A percentile compares a stretch with the other conserved stretches of the same genome.
These are phyloP conservation scores for Linnaemya tessellans DNA, from an alignment of 2,888 invertebrate species.

Conservation along the genomic window DNA sequence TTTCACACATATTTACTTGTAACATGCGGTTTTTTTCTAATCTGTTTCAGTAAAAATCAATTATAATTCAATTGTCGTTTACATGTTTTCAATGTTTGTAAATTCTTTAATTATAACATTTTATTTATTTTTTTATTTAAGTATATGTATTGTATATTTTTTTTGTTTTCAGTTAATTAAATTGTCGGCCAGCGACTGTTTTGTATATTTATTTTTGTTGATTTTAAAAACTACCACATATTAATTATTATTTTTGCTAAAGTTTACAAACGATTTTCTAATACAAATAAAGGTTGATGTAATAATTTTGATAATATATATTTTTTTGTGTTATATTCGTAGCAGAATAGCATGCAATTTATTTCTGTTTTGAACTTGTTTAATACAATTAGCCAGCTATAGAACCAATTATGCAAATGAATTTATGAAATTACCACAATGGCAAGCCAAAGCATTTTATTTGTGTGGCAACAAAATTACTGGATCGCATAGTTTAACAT, in stretches of 20 bases:
- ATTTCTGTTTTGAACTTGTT: neutral
- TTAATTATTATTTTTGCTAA: neutral
- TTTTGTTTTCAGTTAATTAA: constrained; percentile 13
- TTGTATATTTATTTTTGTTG: constrained; percentile 30
- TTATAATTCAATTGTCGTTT: constrained; percentile 28
- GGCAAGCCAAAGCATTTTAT: neutral
- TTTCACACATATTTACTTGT: neutral
- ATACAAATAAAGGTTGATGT: constrained; percentile 45
- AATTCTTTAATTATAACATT: neutral
- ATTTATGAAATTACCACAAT: neutral
- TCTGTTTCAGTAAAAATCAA: neutral
- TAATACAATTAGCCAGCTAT: constrained; percentile 4
- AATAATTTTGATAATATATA: constrained; percentile 27
- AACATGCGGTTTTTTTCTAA: neutral
- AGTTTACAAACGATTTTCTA: constrained; percentile 43
- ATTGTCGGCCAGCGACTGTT: constrained; percentile 66
- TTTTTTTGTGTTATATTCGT: constrained; percentile 17
- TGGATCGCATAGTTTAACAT: neutral
- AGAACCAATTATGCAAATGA: constrained; percentile 1
- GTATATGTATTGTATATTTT: neutral
- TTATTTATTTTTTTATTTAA: neutral
- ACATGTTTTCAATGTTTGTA: neutral
- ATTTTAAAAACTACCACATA: constrained; percentile 11
- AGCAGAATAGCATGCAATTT: neutral
- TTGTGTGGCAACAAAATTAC: neutral